A percentile compares a stretch with the other conserved stretches of the same genome.
These are phyloP conservation scores for Aplocera efformata DNA, from an alignment of 2,888 invertebrate genomes.

Conservation along the genomic window DNA sequence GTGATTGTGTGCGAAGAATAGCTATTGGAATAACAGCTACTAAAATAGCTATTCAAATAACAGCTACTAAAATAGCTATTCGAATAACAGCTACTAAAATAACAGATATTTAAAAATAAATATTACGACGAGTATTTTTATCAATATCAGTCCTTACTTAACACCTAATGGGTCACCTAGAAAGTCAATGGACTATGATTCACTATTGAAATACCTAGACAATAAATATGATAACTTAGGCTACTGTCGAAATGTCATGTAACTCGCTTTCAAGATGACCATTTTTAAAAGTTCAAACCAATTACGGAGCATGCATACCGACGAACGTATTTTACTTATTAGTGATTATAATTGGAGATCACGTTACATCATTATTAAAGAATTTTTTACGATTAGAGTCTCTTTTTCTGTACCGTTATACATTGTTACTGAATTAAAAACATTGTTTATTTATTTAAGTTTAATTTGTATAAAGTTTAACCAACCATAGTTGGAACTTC, in stretches of 20 bases:
- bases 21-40: slow-evolving; percentile 23
- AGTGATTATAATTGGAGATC: slow-evolving; percentile 7
- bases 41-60: slow-evolving; percentile 7
- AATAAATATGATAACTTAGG: slow-evolving; percentile 65
- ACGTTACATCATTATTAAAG: slow-evolving; percentile 4
- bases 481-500: too few relatives aligned
- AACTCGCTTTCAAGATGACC: slow-evolving; percentile 21
- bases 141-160: slow-evolving; percentile 77
- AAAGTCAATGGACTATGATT: slow-evolving; percentile 37
- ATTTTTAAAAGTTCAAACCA: slow-evolving; percentile 33
- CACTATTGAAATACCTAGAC: slow-evolving; percentile 50
- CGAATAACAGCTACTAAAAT: slow-evolving; percentile 12
- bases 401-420: too few relatives aligned
- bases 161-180: slow-evolving; percentile 51
- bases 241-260: slow-evolving; percentile 29
- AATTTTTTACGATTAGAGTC: too few relatives aligned
- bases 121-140: slow-evolving; percentile 51
- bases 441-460: too few relatives aligned
- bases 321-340: slow-evolving; percentile 24
- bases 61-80: slow-evolving; percentile 6
- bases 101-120: slow-evolving; percentile 21
- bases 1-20: slow-evolving; percentile 33
- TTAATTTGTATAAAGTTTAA: too few relatives aligned
- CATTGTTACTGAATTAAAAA: too few relatives aligned
- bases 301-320: slow-evolving; percentile 40